Percentiles rank a stretch among this genome's conserved stretches.
Conservation (phyloP, 2,797 vertebrate genomes). For the Sebastiscus tertius region DNA sequence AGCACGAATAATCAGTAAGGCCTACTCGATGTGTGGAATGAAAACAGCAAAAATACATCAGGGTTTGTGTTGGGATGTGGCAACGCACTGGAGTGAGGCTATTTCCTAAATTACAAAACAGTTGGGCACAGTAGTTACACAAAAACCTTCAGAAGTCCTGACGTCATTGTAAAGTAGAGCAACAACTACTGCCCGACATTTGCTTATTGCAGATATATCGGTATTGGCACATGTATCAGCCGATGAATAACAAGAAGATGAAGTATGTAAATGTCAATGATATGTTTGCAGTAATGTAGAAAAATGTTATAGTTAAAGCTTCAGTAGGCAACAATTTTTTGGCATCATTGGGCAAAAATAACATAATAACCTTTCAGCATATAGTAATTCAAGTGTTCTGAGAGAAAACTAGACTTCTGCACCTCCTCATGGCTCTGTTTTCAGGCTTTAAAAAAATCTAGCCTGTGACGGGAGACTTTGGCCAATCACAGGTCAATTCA, state of each 20-base stretch:
- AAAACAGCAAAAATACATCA: not conserved
- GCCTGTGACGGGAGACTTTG: too few relatives aligned
- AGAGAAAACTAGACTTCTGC: fast-evolving
- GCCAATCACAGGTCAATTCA: too few relatives aligned
- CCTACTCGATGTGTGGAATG: not conserved
- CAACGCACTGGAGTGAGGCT: not conserved
- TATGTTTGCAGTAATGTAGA: not conserved
- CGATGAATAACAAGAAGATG: not conserved
- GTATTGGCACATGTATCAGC: not conserved
- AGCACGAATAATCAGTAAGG: not conserved
- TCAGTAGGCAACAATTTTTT: too few relatives aligned
- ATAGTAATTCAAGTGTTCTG: too few relatives aligned
- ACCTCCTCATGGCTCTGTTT: too few relatives aligned
- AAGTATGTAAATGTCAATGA: not conserved
- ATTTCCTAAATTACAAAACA: not conserved
- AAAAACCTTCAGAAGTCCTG: not conserved
- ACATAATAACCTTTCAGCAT: too few relatives aligned
- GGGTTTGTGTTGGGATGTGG: not conserved
- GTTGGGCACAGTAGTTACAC: not conserved
- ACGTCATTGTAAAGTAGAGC: not conserved
- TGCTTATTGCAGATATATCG: not conserved
- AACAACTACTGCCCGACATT: not conserved
- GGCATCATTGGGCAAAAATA: too few relatives aligned
- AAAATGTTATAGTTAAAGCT: not conserved
- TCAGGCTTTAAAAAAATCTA: too few relatives aligned